Evolutionary conservation across 1,140 invertebrate genomes (phyloP), one percentile per base, ranked within the genome.

Genomic region (Megalopta genalis): DNA sequence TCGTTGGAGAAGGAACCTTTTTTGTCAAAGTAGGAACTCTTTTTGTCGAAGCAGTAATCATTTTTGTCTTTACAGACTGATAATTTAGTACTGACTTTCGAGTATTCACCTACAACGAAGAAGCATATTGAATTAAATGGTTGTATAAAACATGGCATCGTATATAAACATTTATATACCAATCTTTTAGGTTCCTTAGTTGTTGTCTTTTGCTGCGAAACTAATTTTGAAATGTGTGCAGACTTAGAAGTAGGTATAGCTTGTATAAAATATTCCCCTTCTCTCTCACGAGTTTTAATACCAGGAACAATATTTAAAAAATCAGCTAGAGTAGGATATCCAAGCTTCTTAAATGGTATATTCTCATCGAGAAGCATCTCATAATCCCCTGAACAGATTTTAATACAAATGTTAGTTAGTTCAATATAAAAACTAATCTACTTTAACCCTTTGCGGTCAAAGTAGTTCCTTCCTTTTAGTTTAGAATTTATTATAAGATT

Each of bases 261-360:
- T 83, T 94, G 93, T 54, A 95, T 93, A 79, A 93, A 92, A 77
- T 91, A 90, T 76, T 94, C 93, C 5, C 92, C 93, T 9, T 86
- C 79, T 39, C 70, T 81, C 72, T 91, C 89, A 14, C 74, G 88
- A 3, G 94, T 88, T 81, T 88, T 92, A 84, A 95, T 90, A 25
- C 93, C 92, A n/a, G 93, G 92, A 46, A 94, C 89, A 77, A 92
- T 92, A 63, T 88, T 82, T 80, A 96, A 90, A 77, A 96, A 93
- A 59, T 94, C 93, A 69, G 94, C 93, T 2, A 96, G 82, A 18
- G 89, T 91, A 46, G 88, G 67, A 88, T 93, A 95, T 3, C 95
- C 95, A 70, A 95, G 89, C 79, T 94, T 93, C 74, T 86, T 89
- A 81, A 91, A 95, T 9, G 95, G 95, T 83, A 96, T 95, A 64